Evolutionary conservation across 2,797 vertebrate species (phyloP).

Genomic region (Myotis findleyi): DNA sequence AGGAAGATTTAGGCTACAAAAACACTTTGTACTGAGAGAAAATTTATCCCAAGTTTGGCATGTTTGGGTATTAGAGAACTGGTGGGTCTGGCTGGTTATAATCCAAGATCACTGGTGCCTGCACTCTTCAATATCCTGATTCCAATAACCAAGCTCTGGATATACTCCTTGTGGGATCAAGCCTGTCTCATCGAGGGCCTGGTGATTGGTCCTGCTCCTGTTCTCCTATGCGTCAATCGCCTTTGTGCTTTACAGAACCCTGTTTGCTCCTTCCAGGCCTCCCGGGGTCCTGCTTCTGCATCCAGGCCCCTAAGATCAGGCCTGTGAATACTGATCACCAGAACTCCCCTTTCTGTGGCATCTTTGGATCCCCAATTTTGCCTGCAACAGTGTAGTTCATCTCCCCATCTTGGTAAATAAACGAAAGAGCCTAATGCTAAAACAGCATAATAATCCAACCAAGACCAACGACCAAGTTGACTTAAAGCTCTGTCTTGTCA

Average conservation of each 20-base stretch:
- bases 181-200: rapidly evolving
- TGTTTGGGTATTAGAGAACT: background rate
- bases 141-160: background rate
- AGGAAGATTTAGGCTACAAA: background rate
- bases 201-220: background rate
- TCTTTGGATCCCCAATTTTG: background rate
- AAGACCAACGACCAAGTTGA: background rate
- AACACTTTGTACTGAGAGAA: background rate
- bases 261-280: background rate
- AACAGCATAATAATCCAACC: background rate
- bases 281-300: background rate
- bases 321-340: background rate
- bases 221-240: background rate
- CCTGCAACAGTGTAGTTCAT: background rate
- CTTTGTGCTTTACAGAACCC: background rate
- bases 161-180: background rate
- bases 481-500: background rate
- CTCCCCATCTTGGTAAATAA: background rate
- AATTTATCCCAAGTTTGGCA: background rate
- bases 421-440: background rate
- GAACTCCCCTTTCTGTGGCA: background rate
- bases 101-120: background rate
- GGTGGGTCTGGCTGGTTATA: background rate
- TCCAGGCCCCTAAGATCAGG: background rate
- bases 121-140: background rate